phyloP scores from a whole-genome alignment of 1,140 invertebrate genomes.

The Zaprionus nigranus region DNA sequence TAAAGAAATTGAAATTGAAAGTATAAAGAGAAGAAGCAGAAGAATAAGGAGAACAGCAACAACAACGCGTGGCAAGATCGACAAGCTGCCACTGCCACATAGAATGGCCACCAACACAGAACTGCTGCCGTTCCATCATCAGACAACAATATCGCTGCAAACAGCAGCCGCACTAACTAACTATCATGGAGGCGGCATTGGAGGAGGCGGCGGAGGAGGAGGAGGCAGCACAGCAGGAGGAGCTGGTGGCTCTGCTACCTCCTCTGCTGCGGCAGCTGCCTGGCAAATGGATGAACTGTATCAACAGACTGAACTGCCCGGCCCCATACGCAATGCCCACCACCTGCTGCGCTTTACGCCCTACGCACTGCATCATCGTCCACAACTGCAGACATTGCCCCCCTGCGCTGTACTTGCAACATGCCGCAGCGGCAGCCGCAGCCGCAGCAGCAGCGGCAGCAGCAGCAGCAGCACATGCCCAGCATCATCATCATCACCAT shows the following conservation, averaged over 20 bases:
- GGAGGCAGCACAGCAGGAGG: conserved; percentile 33
- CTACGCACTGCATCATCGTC: conserved; percentile 81
- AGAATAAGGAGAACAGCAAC: neutral
- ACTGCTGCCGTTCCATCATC: conserved; percentile 80
- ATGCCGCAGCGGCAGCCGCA: conserved; percentile 51
- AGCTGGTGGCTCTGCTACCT: conserved; percentile 24
- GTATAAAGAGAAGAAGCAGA: conserved; percentile 16
- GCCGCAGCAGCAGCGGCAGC: conserved; percentile 75
- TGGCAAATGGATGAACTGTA: conserved; percentile 82
- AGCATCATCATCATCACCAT: conserved; percentile 76
- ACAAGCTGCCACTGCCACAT: conserved; percentile 10
- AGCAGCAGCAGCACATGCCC: conserved; percentile 71
- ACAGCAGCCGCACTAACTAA: conserved; percentile 75
- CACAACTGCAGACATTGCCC: conserved; percentile 74
- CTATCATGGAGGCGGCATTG: conserved; percentile 69
- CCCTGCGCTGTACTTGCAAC: conserved; percentile 77
- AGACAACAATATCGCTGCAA: conserved; percentile 79
- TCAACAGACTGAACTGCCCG: conserved; percentile 83
- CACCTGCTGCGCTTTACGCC: conserved; percentile 83
- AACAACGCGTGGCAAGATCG: conserved; percentile 3
- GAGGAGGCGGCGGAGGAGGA: conserved; percentile 18
- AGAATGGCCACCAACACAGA: conserved; percentile 83
- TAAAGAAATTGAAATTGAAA: neutral
- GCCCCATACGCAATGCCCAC: conserved; percentile 74
- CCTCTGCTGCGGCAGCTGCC: conserved; percentile 37